phyloP scores from a whole-genome alignment of 2,888 invertebrate species.

The Pristionchus entomophagus region DNA sequence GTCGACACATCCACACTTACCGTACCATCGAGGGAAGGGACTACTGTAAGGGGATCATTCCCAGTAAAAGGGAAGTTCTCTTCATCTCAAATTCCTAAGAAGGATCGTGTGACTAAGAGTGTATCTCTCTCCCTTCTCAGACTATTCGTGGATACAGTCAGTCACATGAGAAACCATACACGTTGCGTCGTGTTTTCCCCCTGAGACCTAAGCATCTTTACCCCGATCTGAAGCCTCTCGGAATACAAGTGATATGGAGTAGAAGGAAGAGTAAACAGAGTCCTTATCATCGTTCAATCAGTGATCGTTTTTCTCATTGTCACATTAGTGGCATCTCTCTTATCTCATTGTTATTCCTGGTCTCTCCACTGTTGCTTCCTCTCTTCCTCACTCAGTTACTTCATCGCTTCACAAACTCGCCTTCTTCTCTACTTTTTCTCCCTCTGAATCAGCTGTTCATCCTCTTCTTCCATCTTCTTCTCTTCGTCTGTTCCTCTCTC shows the following conservation, averaged over 20 bases:
- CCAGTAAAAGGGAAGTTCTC: neutral
- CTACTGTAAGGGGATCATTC: neutral
- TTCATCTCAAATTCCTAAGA: no score
- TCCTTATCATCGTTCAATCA: neutral
- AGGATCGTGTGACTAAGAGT: no score
- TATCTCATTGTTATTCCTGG: slow-evolving; percentile 1
- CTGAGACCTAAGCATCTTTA: neutral
- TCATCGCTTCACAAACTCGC: neutral
- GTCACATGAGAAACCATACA: neutral
- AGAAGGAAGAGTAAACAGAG: neutral
- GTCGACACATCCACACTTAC: no score
- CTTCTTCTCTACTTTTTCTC: no score
- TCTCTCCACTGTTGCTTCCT: neutral
- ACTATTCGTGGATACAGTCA: neutral
- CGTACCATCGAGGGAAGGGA: no score
- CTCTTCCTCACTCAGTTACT: neutral
- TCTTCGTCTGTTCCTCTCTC: neutral
- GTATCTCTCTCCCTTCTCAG: neutral
- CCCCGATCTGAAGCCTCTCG: neutral
- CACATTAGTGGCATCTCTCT: slow-evolving; percentile 19
- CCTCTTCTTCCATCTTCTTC: neutral
- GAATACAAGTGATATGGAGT: neutral
- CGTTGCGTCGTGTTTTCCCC: neutral
- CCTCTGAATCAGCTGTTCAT: neutral
- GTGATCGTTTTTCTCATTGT: slow-evolving; percentile 29